Base-by-base conservation (phyloP, 2,797 vertebrate genomes). In the Scarus forsteni region DNA sequence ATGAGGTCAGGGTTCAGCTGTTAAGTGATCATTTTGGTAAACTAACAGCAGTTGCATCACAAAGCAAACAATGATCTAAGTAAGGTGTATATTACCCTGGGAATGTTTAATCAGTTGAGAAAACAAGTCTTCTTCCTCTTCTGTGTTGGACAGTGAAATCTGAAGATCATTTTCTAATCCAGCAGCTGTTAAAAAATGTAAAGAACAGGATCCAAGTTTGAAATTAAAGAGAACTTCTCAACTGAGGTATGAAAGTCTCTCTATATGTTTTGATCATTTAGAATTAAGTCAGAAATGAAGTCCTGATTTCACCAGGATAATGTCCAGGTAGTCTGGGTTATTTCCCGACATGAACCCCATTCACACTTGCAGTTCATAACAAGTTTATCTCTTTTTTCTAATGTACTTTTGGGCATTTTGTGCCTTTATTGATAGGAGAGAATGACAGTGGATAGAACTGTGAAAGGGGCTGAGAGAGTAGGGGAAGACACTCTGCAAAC, bases 141-240 rank as follows among this genome's bases (percentile, higher is more conserved):
- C 50, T 27, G 38, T 56, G 38, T 52, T 45, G 11, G 15, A 57
- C 27, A 46, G 48, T 73, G 56, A 36, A 66, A 73, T 39, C 3
- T 10, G 60, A 61, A 1, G 13, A 64, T 68, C 40, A 70, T 59
- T 84, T 86, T 75, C 70, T 77, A n/a, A 34, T 77, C 9, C 16
- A 15, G 15, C 38, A 60, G 18, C 35, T 57, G 8, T 0, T 11
- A 43, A 54, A 66, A 27, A 43, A 53, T 68, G 49, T 39, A 8
- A 39, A 57, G n/a, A 44, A 5, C 57, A 50, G 8, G 0, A 18
- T 38, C 18, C 59, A 1, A 12, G 4, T 62, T 42, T 52, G n/a
- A 44, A 38, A 39, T 50, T 8, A 36, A 8, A 42, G 53, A 38
- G 1, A 44, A 68, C 43, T 40, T 44, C 60, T 57, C 7, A 13